Evolutionary conservation across 2,888 invertebrate genomes (phyloP), one percentile per base, ranked within the genome.

Genomic region (Eurytoma adleriae): DNA sequence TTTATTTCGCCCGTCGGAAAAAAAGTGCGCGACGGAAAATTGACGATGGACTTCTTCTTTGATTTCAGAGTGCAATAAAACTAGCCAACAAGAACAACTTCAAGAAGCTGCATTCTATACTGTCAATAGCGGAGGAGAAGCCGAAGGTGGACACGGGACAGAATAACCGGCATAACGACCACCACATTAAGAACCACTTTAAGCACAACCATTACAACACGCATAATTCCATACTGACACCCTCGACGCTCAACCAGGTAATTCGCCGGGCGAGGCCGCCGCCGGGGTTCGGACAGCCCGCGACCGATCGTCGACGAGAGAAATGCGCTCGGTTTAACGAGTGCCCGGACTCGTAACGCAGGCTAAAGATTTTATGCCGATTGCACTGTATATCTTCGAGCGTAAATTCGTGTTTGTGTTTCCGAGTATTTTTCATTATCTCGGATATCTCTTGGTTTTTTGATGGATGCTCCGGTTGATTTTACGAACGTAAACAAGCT

Each of bases 71-170:
- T 90, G 92, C 93, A 88, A 93, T 93, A 86, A 93, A 93, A 90
- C 89, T 92, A 90, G 92, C 92, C 83, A 92, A 92, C 87, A 93
- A 93, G 87, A 92, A 92, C 85, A 93, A 93, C 90, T 92, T 92
- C 86, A 93, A 93, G 88, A 92, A 93, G 80, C 89, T 93, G 82
- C 90, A 93, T 84, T 92, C 92, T 85, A 88, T 92, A 79, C 89
- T 92, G 85, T 91, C 92, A 87, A 91, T 92, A 90, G 92, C 91
- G 83, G 93, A 93, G 84, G 91, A 91, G 81, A 93, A 93, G 89
- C 92, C 93, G 86, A 93, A 93, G 90, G 91, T 93, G 86, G 93
- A 93, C 84, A 92, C 92, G 54, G 92, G 92, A 70, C 93, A 92
- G 86, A 91, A 91, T 83, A 91, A 92, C 88, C 91, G 91, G 79